Evolutionary conservation across 2,797 vertebrate genomes (phyloP).

Genomic region (Xiphophorus birchmanni): DNA sequence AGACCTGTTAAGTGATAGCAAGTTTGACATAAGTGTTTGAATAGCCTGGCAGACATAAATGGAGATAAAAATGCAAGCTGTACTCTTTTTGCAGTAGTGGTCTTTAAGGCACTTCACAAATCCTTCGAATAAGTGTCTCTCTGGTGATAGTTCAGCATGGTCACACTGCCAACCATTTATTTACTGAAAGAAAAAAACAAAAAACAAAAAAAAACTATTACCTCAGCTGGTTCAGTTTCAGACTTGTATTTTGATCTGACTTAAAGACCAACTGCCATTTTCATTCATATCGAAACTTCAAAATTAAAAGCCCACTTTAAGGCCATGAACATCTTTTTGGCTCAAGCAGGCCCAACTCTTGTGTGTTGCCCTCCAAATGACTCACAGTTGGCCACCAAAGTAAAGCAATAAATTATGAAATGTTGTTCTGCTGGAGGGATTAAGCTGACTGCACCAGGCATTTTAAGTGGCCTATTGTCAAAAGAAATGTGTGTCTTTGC

Average conservation of each 20-base stretch:
- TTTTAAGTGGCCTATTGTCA: constrained; percentile 47
- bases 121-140: not conserved
- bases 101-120: constrained; percentile 1
- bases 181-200: not conserved
- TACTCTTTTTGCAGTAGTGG: not conserved
- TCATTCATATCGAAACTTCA: not conserved
- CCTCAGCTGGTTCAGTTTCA: not conserved
- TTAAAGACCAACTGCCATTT: not conserved
- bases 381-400: constrained; percentile 47
- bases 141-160: not conserved
- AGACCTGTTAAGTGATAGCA: not conserved
- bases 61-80: not conserved
- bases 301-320: not conserved
- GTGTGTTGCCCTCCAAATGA: constrained; percentile 56
- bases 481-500: constrained; percentile 33
- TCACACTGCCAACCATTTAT: not conserved
- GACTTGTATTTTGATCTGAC: not conserved
- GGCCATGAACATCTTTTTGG: constrained; percentile 5
- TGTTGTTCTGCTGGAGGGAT: constrained; percentile 21
- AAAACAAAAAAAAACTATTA: not conserved
- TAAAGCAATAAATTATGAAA: constrained; percentile 57
- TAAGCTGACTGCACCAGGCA: constrained; percentile 24
- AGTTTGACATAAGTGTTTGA: not conserved
- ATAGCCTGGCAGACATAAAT: not conserved
- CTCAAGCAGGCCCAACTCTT: constrained; percentile 48